Evolutionary conservation across 1,140 invertebrate genomes (phyloP).

Genomic region (Panagrolaimus sp.): DNA sequence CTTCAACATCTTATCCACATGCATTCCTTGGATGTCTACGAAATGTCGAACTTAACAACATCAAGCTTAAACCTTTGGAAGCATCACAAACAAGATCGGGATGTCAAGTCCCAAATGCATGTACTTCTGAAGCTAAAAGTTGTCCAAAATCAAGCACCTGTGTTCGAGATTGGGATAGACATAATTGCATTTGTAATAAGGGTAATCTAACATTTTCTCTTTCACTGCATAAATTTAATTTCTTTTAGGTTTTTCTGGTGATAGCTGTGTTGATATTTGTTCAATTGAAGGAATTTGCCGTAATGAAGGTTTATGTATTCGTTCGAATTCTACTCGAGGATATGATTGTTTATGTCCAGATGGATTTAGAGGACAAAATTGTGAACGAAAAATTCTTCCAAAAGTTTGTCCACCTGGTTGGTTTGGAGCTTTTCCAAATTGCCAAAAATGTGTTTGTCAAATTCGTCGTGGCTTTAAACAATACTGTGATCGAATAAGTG

Average conservation of each 20-base stretch:
- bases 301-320: constrained; percentile 69
- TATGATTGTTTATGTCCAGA: constrained; percentile 74
- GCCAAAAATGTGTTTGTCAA: constrained; percentile 86
- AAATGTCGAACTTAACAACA: constrained; percentile 34
- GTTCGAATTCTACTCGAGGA: constrained; percentile 65
- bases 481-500: constrained; percentile 82
- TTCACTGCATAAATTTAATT: constrained; percentile 19
- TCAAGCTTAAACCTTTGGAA: constrained; percentile 25
- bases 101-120: constrained; percentile 36
- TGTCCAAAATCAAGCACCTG: constrained; percentile 68
- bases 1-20: constrained; percentile 40
- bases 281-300: constrained; percentile 74
- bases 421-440: constrained; percentile 72
- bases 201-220: constrained; percentile 57
- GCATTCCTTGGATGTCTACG: constrained; percentile 43
- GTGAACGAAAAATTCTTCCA: constrained; percentile 52
- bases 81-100: constrained; percentile 39
- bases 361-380: constrained; percentile 59
- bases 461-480: constrained; percentile 77
- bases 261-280: constrained; percentile 75
- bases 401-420: constrained; percentile 58
- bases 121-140: constrained; percentile 23
- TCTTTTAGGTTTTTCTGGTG: constrained; percentile 68
- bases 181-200: constrained; percentile 71
- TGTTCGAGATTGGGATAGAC: constrained; percentile 70